Conservation (phyloP, 2,888 invertebrate species). For the Phoronis australis region DNA sequence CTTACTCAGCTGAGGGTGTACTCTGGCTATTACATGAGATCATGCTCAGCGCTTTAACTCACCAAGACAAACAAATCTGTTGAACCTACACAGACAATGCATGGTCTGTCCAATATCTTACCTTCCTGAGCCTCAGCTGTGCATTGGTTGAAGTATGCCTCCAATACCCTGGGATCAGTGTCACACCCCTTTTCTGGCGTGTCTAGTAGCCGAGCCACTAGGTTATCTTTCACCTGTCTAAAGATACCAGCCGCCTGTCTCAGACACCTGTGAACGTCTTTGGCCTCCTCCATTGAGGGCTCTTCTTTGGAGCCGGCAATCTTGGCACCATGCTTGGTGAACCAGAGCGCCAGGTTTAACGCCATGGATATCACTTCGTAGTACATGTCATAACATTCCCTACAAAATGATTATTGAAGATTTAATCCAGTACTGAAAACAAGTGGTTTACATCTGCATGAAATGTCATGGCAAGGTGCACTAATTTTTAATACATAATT, state of each 20-base stretch:
- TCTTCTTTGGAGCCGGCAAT: slow-evolving; percentile 60
- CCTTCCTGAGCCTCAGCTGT: slow-evolving; percentile 66
- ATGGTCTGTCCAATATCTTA: no score
- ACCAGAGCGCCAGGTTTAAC: slow-evolving; percentile 62
- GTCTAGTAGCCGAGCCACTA: slow-evolving; percentile 45
- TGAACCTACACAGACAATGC: no score
- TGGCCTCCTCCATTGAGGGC: slow-evolving; percentile 61
- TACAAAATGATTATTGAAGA: slow-evolving; percentile 37
- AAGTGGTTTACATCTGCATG: no score
- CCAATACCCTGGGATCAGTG: slow-evolving; percentile 59
- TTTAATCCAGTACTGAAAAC: no score
- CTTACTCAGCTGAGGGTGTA: no score
- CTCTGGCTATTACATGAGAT: no score
- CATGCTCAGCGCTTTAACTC: no score
- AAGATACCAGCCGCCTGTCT: slow-evolving; percentile 62
- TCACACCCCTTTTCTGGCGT: slow-evolving; percentile 56
- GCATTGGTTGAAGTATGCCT: slow-evolving; percentile 62
- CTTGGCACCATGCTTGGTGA: slow-evolving; percentile 63
- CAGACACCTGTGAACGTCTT: slow-evolving; percentile 61
- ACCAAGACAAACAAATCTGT: no score
- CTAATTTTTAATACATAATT: no score
- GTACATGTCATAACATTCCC: slow-evolving; percentile 57
- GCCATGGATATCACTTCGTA: slow-evolving; percentile 61
- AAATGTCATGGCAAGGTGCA: no score
- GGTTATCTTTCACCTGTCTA: slow-evolving; percentile 53